phyloP scores from a whole-genome alignment of 2,113 vertebrate genomes.

The Notarius quadriscutis region DNA sequence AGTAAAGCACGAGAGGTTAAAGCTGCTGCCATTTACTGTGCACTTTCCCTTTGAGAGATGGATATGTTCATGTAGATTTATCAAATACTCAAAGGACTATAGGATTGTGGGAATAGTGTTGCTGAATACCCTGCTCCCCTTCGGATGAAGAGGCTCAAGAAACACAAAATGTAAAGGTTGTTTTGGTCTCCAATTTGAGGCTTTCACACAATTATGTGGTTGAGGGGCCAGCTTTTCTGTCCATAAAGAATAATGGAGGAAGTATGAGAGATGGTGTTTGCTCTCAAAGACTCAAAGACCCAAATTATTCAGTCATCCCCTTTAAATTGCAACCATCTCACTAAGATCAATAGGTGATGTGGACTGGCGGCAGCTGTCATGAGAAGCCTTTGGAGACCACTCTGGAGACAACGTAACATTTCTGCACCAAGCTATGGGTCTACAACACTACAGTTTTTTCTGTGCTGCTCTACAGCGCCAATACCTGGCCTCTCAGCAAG shows the following conservation, averaged over 20 bases:
- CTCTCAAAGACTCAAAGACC: not conserved
- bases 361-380: too few relatives aligned
- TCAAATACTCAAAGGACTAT: not conserved
- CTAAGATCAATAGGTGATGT: too few relatives aligned
- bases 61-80: not conserved
- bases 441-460: too few relatives aligned
- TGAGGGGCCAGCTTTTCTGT: not conserved
- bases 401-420: too few relatives aligned
- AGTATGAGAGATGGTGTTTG: not conserved
- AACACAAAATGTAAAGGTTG: not conserved
- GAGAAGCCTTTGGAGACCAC: too few relatives aligned
- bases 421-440: too few relatives aligned
- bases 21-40: conserved; percentile 50
- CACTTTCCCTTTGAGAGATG: conserved; percentile 12
- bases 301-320: not conserved
- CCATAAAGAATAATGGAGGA: not conserved
- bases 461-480: too few relatives aligned
- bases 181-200: not conserved
- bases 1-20: conserved; percentile 34
- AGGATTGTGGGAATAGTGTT: not conserved
- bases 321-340: not conserved
- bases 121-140: not conserved
- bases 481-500: too few relatives aligned
- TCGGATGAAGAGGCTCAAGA: not conserved
- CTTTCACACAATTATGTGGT: not conserved